Evolutionary conservation across 1,140 invertebrate genomes (phyloP), one percentile per base, ranked within the genome.

Genomic region (Tribolium madens): DNA sequence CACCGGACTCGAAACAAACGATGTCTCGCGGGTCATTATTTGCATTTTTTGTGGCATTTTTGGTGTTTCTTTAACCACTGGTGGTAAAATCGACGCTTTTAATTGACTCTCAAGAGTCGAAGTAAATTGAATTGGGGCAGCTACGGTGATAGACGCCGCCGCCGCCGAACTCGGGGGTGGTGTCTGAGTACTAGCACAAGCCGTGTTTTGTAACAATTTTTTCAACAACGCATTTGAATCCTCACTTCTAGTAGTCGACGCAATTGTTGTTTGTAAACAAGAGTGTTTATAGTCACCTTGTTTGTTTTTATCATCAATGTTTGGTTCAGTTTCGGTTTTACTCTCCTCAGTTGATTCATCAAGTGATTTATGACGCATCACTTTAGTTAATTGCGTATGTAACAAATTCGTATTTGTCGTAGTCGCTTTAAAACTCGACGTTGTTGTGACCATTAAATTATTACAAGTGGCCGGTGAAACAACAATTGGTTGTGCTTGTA

Each of bases 181-280:
- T 75, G 87, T 87, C 80, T 84, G 86, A 13, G 85, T 84, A 36
- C 89, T 87, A 3, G 89, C 90, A 83, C 91, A 92, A 3, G 89
- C 93, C 6, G 93, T 94, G 80, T 96, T 97, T 84, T 97, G 95
- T 13, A 98, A 84, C 17, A 98, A 87, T 84, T 97, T 94, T 83
- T 97, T 97, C 13, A 98, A 85, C 12, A 98, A 85, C 6, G 96
- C 95, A 87, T 97, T 97, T 0, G 93, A 93, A 78, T 96, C 93
- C 80, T 94, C 93, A 52, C 89, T 88, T 81, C 91, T 83, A 76
- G 68, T 85, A 42, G 10, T 13, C 50, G 78, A 3, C 21, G 21
- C 21, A 4, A 26, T 57, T n/a, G 82, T 76, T 18, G 76, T 77
- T 47, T 72, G 60, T 17, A 85, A 57, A 14, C 68, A 73, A 3